phyloP scores from a whole-genome alignment of 2,113 vertebrate genomes.

The Polypterus senegalus region DNA sequence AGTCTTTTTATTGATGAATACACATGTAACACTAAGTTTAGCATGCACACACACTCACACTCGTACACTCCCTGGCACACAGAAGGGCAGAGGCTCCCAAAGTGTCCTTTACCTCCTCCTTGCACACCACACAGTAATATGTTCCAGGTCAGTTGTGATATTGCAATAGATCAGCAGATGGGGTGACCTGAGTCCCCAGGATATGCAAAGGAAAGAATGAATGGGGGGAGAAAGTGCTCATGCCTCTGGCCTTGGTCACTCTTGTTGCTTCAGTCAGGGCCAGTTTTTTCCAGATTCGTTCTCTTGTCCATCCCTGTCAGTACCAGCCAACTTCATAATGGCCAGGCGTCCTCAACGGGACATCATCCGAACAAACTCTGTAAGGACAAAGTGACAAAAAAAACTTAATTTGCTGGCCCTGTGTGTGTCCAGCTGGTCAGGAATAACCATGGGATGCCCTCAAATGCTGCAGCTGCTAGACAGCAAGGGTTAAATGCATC shows the following conservation, averaged over 20 bases:
- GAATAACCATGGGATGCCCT: background rate
- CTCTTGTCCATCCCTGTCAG: background rate
- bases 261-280: background rate
- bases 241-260: background rate
- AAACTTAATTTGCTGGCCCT: no score
- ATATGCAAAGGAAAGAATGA: background rate
- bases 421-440: background rate
- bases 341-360: background rate
- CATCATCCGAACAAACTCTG: background rate
- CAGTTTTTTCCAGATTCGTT: background rate
- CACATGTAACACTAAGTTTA: background rate
- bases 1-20: no score
- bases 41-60: conserved; percentile 33
- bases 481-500: background rate
- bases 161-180: background rate
- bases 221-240: background rate
- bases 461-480: background rate
- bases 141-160: background rate
- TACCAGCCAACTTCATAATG: no score
- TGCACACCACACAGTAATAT: background rate
- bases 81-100: background rate
- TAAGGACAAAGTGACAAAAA: background rate
- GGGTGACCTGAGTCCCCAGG: background rate
- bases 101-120: background rate
- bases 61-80: background rate